Evolutionary conservation across 1,140 invertebrate species (phyloP).

Genomic region (Holotrichia oblita): DNA sequence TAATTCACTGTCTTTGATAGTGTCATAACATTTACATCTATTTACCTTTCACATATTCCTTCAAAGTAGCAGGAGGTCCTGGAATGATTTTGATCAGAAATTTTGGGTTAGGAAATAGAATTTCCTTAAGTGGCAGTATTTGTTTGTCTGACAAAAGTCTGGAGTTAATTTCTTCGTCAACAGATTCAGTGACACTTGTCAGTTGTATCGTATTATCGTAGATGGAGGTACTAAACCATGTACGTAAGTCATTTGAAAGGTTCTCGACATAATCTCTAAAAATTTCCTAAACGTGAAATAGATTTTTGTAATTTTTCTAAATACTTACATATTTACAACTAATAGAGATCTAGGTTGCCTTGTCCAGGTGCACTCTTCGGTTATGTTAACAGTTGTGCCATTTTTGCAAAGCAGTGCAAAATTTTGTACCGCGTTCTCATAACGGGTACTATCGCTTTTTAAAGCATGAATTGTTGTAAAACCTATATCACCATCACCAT

Average conservation of each 20-base stretch:
- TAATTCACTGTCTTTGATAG: too few species aligned
- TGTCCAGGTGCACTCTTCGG: constrained; percentile 66
- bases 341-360: constrained; percentile 68
- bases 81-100: neutral
- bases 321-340: constrained; percentile 64
- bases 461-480: constrained; percentile 61
- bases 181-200: neutral
- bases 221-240: neutral
- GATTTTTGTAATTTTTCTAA: neutral
- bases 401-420: constrained; percentile 69
- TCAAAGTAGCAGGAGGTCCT: neutral
- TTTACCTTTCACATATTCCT: neutral
- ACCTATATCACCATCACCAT: constrained; percentile 65
- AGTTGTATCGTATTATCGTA: neutral
- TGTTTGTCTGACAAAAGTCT: neutral
- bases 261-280: neutral
- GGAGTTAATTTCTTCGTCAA: neutral
- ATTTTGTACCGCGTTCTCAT: constrained; percentile 39
- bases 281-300: neutral
- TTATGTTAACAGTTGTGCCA: constrained; percentile 60
- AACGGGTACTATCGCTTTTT: constrained; percentile 53
- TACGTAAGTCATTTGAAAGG: neutral
- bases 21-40: too few species aligned
- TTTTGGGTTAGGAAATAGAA: neutral
- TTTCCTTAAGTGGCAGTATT: neutral